Evolutionary conservation across 2,797 vertebrate species (phyloP).

Genomic region (Cyclura pinguis): DNA sequence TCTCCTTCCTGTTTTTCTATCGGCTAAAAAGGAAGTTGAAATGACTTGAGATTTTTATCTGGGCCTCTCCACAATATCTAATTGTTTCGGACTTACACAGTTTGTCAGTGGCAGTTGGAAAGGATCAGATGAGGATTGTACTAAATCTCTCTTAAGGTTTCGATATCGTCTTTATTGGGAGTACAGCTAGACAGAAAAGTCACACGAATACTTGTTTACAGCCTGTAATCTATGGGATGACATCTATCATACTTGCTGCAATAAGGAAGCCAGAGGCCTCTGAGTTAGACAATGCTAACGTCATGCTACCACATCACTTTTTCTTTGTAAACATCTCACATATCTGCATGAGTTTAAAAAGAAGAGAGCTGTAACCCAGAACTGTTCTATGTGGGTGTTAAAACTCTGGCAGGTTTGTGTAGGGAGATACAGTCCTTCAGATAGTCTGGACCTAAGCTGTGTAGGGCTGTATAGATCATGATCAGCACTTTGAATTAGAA

Average conservation of each 20-base stretch:
- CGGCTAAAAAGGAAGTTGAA: slow-evolving; percentile 13
- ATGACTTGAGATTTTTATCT: slow-evolving; percentile 40
- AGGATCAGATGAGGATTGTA: not conserved
- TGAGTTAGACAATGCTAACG: slow-evolving; percentile 19
- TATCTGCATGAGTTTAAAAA: slow-evolving; percentile 27
- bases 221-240: not conserved
- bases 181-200: not conserved
- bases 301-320: not conserved
- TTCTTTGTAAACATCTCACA: slow-evolving; percentile 30
- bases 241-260: not conserved
- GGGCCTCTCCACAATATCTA: not conserved
- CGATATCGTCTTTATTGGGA: not conserved
- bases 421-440: too few relatives aligned
- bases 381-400: too few relatives aligned
- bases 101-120: slow-evolving; percentile 39
- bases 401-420: too few relatives aligned
- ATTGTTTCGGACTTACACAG: slow-evolving; percentile 3
- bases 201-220: not conserved
- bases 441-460: too few relatives aligned
- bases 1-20: slow-evolving; percentile 36
- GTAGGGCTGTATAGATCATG: too few relatives aligned
- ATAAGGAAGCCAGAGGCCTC: slow-evolving; percentile 11
- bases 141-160: slow-evolving; percentile 17
- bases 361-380: slow-evolving; percentile 3
- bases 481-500: too few relatives aligned